These are phyloP conservation scores for Sitta europaea DNA, from an alignment of 2,113 vertebrate genomes.

Conservation along the genomic window DNA sequence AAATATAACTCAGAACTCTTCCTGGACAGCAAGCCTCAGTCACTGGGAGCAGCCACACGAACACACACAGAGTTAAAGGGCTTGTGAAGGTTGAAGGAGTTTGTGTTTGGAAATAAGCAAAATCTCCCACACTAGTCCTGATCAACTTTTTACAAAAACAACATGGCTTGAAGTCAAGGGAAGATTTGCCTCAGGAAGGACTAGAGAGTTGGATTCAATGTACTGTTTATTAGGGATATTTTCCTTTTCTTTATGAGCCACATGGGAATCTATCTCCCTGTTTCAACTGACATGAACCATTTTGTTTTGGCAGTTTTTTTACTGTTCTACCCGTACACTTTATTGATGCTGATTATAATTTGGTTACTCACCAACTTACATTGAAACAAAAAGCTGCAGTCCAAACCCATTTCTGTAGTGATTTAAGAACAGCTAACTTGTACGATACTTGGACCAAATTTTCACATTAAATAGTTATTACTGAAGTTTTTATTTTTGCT, in stretches of 20 bases:
- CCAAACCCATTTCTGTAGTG: conserved; percentile 20
- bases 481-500: not conserved
- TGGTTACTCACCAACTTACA: conserved; percentile 53
- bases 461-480: conserved; percentile 31
- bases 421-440: conserved; percentile 46
- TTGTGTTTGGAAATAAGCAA: conserved; percentile 6
- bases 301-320: conserved; percentile 49
- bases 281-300: conserved; percentile 51
- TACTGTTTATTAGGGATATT: conserved; percentile 27
- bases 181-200: conserved; percentile 4
- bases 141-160: conserved; percentile 10
- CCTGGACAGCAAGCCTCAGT: not conserved
- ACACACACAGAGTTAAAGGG: conserved; percentile 18
- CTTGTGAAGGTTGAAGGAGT: not conserved
- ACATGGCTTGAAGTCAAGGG: not conserved
- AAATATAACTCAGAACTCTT: not conserved
- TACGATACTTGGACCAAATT: not conserved
- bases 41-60: not conserved
- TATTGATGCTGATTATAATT: conserved; percentile 56
- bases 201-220: not conserved
- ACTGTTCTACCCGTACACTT: conserved; percentile 14
- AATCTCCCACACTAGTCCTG: not conserved
- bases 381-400: conserved; percentile 31
- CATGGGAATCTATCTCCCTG: conserved; percentile 30
- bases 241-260: conserved; percentile 38